Evolutionary conservation across 2,888 invertebrate species (phyloP).

Genomic region (Cheilosia urbana): DNA sequence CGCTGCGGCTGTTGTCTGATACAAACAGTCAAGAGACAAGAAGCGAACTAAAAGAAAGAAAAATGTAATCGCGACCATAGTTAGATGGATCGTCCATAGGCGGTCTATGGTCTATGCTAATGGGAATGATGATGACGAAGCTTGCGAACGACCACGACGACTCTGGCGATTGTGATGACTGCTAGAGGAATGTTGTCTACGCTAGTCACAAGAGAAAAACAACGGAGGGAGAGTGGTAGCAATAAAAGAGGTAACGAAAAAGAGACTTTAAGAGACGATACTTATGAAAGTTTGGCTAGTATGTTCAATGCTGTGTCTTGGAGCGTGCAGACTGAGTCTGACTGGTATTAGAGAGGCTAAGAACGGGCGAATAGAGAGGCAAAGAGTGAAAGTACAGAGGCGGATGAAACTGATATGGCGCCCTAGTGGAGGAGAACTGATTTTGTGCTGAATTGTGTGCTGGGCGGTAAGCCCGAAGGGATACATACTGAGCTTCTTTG

Average conservation of each 20-base stretch:
- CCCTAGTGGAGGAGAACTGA: background rate
- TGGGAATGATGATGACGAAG: conserved; percentile 33
- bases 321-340: conserved; percentile 3
- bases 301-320: background rate
- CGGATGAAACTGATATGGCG: conserved; percentile 17
- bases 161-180: conserved; percentile 28
- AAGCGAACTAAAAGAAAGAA: conserved; percentile 62
- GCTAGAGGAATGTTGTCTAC: conserved; percentile 20
- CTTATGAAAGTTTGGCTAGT: conserved; percentile 8
- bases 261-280: conserved; percentile 22
- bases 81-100: conserved; percentile 44
- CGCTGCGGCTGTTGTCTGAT: conserved; percentile 32
- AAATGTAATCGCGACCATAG: conserved; percentile 24
- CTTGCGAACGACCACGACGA: conserved; percentile 16
- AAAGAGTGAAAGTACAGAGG: conserved; percentile 35
- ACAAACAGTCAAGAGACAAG: conserved; percentile 54
- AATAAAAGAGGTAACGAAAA: conserved; percentile 10
- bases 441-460: background rate
- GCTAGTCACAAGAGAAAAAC: conserved; percentile 22
- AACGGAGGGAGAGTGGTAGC: conserved; percentile 1
- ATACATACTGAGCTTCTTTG: too few species aligned
- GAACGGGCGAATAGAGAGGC: background rate
- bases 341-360: background rate
- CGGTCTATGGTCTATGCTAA: conserved; percentile 32
- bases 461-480: background rate